Conservation (phyloP, 2,888 invertebrate species). For the Brachyopa scutellaris region DNA sequence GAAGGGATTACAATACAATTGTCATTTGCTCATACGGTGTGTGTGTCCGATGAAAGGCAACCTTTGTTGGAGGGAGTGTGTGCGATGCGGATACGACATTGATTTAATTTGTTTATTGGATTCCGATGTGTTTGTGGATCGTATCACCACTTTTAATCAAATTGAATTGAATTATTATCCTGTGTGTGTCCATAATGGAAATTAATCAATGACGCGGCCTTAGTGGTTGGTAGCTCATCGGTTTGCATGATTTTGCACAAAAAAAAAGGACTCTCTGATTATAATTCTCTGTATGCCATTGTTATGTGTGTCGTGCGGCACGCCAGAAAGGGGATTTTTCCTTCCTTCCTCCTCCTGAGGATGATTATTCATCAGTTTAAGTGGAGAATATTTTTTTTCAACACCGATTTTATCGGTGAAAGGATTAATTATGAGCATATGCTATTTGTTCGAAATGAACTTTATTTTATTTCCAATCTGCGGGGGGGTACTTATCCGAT, state of each 20-base stretch:
- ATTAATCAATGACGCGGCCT: slow-evolving; percentile 61
- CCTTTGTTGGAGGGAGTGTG: too few relatives aligned
- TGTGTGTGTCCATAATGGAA: slow-evolving; percentile 45
- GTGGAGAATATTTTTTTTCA: slow-evolving; percentile 60
- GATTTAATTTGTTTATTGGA: slow-evolving; percentile 21
- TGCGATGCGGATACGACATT: too few relatives aligned
- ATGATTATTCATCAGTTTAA: slow-evolving; percentile 63
- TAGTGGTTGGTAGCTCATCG: slow-evolving; percentile 16
- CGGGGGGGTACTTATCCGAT: neutral
- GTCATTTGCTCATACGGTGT: slow-evolving; percentile 19
- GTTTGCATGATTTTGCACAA: slow-evolving; percentile 46
- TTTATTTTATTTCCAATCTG: slow-evolving; percentile 2
- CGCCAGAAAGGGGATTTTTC: slow-evolving; percentile 55
- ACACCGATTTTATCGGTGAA: slow-evolving; percentile 55
- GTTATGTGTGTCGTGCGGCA: slow-evolving; percentile 63
- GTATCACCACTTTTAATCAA: slow-evolving; percentile 62
- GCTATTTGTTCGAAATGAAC: neutral
- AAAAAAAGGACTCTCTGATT: slow-evolving; percentile 35
- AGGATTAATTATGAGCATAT: slow-evolving; percentile 57
- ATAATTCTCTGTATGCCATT: slow-evolving; percentile 47
- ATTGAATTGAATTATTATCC: slow-evolving; percentile 62
- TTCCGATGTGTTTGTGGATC: slow-evolving; percentile 10
- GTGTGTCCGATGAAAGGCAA: slow-evolving; percentile 15
- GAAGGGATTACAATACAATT: slow-evolving; percentile 60
- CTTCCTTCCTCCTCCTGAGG: neutral